phyloP scores from a whole-genome alignment of 1,140 invertebrate genomes.

The Drosophila ficusphila region DNA sequence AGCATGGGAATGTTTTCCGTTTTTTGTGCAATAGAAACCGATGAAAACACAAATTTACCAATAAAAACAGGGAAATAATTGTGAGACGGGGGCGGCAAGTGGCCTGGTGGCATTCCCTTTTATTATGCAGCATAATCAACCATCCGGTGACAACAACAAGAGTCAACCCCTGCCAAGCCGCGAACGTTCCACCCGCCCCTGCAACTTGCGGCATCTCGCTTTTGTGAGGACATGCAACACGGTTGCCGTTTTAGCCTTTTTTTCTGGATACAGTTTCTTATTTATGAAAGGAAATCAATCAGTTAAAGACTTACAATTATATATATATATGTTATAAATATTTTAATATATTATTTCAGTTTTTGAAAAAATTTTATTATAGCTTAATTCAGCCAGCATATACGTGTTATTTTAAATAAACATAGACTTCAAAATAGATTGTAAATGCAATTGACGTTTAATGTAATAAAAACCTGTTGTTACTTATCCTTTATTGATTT shows the following conservation, averaged over 20 bases:
- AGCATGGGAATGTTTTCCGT: conserved; percentile 66
- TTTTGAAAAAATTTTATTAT: no score
- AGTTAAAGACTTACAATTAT: no score
- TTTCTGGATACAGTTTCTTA: neutral
- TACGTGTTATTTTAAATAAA: no score
- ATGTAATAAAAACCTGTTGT: no score
- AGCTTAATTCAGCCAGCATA: no score
- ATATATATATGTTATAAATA: no score
- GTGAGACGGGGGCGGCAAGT: conserved; percentile 48
- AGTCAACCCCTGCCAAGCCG: conserved; percentile 44
- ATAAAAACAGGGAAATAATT: conserved; percentile 39
- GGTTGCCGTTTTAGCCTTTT: neutral
- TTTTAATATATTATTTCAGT: no score
- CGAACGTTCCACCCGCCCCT: conserved; percentile 43
- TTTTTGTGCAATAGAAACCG: conserved; percentile 24
- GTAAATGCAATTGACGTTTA: no score
- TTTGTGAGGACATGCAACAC: conserved; percentile 9
- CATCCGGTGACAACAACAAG: conserved; percentile 32
- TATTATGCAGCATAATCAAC: conserved; percentile 76
- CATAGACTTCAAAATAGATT: no score
- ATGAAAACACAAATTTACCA: conserved; percentile 35
- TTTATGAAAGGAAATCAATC: no score
- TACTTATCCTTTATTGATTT: no score
- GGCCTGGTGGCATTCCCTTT: conserved; percentile 69
- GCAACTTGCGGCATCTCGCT: conserved; percentile 12